These are phyloP conservation scores for Drosophila yooni DNA, from an alignment of 2,888 invertebrate species.

Conservation along the genomic window DNA sequence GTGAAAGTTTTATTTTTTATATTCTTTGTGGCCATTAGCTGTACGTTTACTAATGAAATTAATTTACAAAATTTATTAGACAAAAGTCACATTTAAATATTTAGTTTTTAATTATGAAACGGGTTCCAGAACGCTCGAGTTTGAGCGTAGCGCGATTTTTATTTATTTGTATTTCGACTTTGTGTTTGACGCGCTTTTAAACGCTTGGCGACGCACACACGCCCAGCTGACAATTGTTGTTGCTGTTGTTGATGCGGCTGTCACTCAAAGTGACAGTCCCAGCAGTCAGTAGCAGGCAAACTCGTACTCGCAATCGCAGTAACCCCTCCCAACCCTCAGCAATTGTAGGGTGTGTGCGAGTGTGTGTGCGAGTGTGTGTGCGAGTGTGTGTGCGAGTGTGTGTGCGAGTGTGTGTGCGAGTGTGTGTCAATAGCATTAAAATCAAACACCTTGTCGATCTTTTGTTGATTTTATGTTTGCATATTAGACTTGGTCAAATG, in stretches of 20 bases:
- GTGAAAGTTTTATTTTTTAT: conserved; percentile 35
- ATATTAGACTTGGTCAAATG: conserved; percentile 62
- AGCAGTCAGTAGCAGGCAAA: conserved; percentile 12
- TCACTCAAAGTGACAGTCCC: conserved; percentile 38
- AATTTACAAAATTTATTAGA: conserved; percentile 64
- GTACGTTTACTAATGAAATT: conserved; percentile 61
- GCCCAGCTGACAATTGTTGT: conserved; percentile 22
- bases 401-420: not conserved
- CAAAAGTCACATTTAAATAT: conserved; percentile 26
- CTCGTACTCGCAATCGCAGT: not conserved
- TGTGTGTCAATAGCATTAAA: conserved; percentile 62
- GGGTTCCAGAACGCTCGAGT: conserved; percentile 14
- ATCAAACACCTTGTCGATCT: conserved; percentile 62
- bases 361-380: not conserved
- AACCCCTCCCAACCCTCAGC: conserved; percentile 1
- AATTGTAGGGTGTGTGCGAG: not conserved
- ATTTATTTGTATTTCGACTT: not conserved
- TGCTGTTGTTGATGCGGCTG: conserved; percentile 21
- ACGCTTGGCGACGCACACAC: conserved; percentile 43
- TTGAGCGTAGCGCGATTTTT: conserved; percentile 27
- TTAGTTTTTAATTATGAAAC: conserved; percentile 23
- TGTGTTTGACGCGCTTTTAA: conserved; percentile 42
- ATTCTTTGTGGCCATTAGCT: conserved; percentile 33
- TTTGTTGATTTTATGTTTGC: conserved; percentile 59
- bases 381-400: not conserved